phyloP scores from a whole-genome alignment of 2,113 vertebrate species.

The Indicator maculatus region DNA sequence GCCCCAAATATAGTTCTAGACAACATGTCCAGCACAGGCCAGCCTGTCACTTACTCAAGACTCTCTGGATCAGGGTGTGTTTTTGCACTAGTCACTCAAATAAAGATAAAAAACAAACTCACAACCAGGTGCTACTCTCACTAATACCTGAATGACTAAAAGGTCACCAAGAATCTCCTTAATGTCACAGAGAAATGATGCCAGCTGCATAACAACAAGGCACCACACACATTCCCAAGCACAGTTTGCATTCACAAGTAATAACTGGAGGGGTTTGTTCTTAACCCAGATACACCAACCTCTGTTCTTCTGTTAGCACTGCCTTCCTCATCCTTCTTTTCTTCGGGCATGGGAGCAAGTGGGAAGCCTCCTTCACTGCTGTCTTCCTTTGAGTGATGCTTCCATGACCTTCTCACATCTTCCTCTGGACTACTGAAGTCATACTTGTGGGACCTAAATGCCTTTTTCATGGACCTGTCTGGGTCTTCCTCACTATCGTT shows the following conservation, averaged over 20 bases:
- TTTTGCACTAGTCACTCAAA: neutral
- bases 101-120: neutral
- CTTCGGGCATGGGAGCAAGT: constrained; percentile 77
- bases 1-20: neutral
- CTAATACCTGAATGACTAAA: neutral
- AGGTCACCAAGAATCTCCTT: neutral
- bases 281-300: constrained; percentile 73
- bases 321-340: constrained; percentile 91
- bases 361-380: constrained; percentile 76
- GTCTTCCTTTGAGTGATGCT: constrained; percentile 82
- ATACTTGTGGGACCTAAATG: constrained; percentile 60
- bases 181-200: neutral
- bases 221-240: neutral
- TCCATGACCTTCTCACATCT: constrained; percentile 62
- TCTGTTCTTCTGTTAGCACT: constrained; percentile 88
- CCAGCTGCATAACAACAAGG: accelerated
- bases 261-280: neutral
- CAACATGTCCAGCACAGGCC: neutral
- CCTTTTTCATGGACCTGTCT: constrained; percentile 75
- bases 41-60: neutral
- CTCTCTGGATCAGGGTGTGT: neutral
- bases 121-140: neutral
- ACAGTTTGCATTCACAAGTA: neutral
- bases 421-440: constrained; percentile 54
- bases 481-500: constrained; percentile 62